Evolutionary conservation across 2,113 vertebrate genomes (phyloP).

Genomic region (Cephalopholis sonnerati): DNA sequence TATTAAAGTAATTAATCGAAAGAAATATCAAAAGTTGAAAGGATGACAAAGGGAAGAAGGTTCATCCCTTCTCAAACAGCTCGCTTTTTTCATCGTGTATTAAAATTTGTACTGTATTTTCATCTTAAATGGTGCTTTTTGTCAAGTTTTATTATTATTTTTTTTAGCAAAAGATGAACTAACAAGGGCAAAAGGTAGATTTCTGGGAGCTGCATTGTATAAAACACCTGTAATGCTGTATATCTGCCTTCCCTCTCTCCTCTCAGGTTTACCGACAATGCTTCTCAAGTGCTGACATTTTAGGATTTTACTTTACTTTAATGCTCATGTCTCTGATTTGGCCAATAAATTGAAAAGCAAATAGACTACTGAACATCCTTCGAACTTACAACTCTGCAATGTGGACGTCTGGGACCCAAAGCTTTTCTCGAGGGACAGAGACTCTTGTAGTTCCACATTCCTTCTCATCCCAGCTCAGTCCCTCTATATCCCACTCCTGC

Average conservation of each 20-base stretch:
- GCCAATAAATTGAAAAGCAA: not conserved
- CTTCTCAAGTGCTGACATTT: not conserved
- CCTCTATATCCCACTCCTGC: constrained; percentile 66
- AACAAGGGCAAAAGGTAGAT: not conserved
- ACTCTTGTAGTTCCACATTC: constrained; percentile 55
- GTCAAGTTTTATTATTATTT: too few relatives aligned
- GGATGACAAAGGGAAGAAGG: too few relatives aligned
- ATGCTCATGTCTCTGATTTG: not conserved
- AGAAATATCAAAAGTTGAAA: not conserved
- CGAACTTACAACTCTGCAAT: constrained; percentile 65
- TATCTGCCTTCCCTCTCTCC: not conserved
- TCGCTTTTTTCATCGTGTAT: not conserved
- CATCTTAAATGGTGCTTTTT: not conserved
- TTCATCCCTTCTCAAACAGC: not conserved
- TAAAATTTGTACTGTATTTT: not conserved
- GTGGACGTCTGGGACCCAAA: constrained; percentile 68
- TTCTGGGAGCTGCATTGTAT: not conserved
- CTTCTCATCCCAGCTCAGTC: constrained; percentile 64
- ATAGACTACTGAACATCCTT: not conserved
- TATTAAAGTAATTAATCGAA: not conserved
- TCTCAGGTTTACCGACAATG: not conserved
- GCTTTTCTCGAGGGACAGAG: constrained; percentile 45
- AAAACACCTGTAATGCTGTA: not conserved
- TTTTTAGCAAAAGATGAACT: not conserved
- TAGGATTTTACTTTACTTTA: not conserved